Evolutionary conservation across 2,113 vertebrate species (phyloP).

Genomic region (Passer montanus): DNA sequence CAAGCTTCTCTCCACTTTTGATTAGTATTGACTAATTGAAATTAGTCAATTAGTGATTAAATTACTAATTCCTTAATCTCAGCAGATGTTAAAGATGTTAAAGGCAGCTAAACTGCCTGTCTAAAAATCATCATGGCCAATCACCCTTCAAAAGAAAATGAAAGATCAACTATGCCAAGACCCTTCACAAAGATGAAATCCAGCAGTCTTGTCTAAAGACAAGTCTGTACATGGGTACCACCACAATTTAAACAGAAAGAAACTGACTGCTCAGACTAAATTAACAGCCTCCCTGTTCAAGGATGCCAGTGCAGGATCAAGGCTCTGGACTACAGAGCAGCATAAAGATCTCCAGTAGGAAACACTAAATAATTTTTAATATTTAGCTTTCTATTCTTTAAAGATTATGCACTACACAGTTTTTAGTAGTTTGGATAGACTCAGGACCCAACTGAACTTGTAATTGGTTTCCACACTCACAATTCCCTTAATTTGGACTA

Average conservation of each 20-base stretch:
- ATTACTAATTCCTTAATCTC: background rate
- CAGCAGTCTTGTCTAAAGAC: background rate
- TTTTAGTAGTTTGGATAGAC: background rate
- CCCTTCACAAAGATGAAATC: background rate
- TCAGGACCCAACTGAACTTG: background rate
- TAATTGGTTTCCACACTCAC: background rate
- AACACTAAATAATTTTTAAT: background rate
- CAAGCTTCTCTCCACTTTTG: background rate
- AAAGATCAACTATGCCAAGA: background rate
- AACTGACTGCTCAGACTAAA: background rate
- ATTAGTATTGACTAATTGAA: background rate
- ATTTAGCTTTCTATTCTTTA: background rate
- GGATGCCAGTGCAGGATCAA: background rate
- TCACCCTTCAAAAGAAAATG: background rate
- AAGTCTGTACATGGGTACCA: background rate
- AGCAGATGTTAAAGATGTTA: background rate
- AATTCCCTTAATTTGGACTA: background rate
- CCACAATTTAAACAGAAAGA: background rate
- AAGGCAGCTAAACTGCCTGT: background rate
- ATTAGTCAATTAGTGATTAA: background rate
- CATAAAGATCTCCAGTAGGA: background rate
- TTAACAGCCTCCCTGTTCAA: background rate
- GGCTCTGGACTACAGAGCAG: background rate
- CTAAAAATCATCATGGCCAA: background rate
- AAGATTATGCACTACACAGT: background rate